Evolutionary conservation across 2,797 vertebrate species (phyloP), one percentile per base, ranked within the genome.

Genomic region (Ataeniobius toweri): DNA sequence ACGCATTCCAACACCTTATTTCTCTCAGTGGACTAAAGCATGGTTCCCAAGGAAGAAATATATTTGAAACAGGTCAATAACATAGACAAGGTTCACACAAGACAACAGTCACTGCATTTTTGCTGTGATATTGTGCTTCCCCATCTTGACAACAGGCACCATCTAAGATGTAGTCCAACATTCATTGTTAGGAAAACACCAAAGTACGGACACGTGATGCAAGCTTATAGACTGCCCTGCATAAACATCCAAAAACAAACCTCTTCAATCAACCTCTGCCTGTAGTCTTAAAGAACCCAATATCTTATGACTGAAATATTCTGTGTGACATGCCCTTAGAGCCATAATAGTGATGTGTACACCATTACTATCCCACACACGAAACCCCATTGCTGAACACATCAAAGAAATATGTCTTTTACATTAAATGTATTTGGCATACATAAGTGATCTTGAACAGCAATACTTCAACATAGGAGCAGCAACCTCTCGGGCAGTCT

Each of bases 371-470:
- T 36, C 59, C n/a, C 50, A 55, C 26, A 31, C 61, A 70, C 31
- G 28, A 67, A 41, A 41, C 59, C 70, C 48, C 50, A 58, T 48
- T 67, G 53, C 28, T 73, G 65, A 77, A 58, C 69, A 67, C 67
- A 44, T 71, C 74, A 75, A 67, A 74, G 48, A 28, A 71, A 71
- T 53, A 16, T 41, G 41, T 18, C 36, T 67, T 67, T 41, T 28
- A 24, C 36, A 67, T 67, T 67, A 41, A 41, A 20, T 67, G 63
- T 67, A 36, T 67, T 67, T 67, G 36, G 36, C 63, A 67, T 67
- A 28, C 28, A 41, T 67, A 41, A 67, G 31, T 67, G 36, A 24
- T 39, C 41, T 67, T 41, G 63, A 20, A 41, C 63, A 67, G 9
- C 18, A 67, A 67, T 67, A 67, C 9, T 67, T 67, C 36, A 67